phyloP scores from a whole-genome alignment of 1,140 invertebrate species.

The Drosophila sturtevanti region DNA sequence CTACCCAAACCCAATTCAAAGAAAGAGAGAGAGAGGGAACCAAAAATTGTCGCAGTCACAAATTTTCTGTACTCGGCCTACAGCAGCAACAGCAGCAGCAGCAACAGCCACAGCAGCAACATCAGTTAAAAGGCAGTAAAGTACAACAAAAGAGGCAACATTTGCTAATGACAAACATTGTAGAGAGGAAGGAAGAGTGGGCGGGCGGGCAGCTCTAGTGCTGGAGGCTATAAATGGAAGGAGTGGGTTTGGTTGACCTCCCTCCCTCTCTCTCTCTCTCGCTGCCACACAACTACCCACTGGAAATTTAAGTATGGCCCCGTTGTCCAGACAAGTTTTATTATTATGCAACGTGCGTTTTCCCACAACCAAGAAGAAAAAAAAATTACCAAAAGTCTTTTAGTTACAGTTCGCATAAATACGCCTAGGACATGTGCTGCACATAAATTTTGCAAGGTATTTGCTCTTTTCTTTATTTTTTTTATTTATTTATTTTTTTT shows the following conservation, averaged over 20 bases:
- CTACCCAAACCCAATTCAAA: neutral
- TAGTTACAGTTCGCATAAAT: slow-evolving; percentile 54
- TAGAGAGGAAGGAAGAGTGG: neutral
- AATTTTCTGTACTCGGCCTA: slow-evolving; percentile 60
- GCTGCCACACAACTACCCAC: neutral
- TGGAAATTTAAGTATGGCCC: slow-evolving; percentile 35
- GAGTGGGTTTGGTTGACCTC: neutral
- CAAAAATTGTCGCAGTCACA: slow-evolving; percentile 74
- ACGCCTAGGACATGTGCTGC: slow-evolving; percentile 59
- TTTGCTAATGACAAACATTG: slow-evolving; percentile 79
- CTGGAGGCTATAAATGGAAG: slow-evolving; percentile 33
- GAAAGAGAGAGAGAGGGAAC: neutral
- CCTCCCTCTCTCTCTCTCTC: neutral
- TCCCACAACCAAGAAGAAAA: slow-evolving; percentile 34
- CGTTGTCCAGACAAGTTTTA: slow-evolving; percentile 44
- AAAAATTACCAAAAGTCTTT: slow-evolving; percentile 18
- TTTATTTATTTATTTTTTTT: slow-evolving; percentile 31
- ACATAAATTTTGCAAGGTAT: slow-evolving; percentile 68
- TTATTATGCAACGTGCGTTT: slow-evolving; percentile 75
- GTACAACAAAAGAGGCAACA: slow-evolving; percentile 65
- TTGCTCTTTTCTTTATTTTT: slow-evolving; percentile 45
- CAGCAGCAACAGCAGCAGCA: slow-evolving; percentile 32
- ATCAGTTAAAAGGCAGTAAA: slow-evolving; percentile 53
- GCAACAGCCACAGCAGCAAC: slow-evolving; percentile 30
- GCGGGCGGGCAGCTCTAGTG: no score